Evolutionary conservation across 2,888 invertebrate species (phyloP).

Genomic region (Cephus pygmeus): DNA sequence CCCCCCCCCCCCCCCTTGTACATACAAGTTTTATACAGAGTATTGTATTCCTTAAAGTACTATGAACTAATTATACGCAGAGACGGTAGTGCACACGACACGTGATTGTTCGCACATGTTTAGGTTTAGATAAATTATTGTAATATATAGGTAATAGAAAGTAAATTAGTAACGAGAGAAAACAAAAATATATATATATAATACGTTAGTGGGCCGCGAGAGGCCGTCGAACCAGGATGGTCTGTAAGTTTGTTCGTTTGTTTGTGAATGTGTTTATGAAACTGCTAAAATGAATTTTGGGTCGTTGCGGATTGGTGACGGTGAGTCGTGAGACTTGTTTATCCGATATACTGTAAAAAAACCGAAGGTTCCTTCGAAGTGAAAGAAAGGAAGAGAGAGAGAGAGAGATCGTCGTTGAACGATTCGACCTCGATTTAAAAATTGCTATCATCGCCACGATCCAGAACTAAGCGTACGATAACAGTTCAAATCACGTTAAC

Average conservation of each 20-base stretch:
- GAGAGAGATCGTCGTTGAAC: not conserved
- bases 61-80: constrained; percentile 20
- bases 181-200: constrained; percentile 21
- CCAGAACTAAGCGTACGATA: constrained; percentile 35
- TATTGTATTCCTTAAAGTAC: constrained; percentile 60
- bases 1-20: constrained; percentile 61
- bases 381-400: not conserved
- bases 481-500: constrained; percentile 56
- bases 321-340: not conserved
- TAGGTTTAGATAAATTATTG: constrained; percentile 52
- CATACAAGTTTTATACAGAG: constrained; percentile 66
- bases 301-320: constrained; percentile 6
- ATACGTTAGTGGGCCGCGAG: constrained; percentile 5
- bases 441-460: constrained; percentile 10
- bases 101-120: constrained; percentile 64
- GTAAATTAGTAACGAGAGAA: constrained; percentile 26
- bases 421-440: not conserved
- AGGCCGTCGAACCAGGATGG: constrained; percentile 32
- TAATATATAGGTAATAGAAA: constrained; percentile 40
- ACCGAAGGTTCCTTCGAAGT: not conserved
- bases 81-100: constrained; percentile 59
- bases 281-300: constrained; percentile 36
- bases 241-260: constrained; percentile 42
- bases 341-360: not conserved
- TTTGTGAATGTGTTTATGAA: constrained; percentile 41